Evolutionary conservation across 1,140 invertebrate species (phyloP).

Genomic region (Ceratina japonica): DNA sequence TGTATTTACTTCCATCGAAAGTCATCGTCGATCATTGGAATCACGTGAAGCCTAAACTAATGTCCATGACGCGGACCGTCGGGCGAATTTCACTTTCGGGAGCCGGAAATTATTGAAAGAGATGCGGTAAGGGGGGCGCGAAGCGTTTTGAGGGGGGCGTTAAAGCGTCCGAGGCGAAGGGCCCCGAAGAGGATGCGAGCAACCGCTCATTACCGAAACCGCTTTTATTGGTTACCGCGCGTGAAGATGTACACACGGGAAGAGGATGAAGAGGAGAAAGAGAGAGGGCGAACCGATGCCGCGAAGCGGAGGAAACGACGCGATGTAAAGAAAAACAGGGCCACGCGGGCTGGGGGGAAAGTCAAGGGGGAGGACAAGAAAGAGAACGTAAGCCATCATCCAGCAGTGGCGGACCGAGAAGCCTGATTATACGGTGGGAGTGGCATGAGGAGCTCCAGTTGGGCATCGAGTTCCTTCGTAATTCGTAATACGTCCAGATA

Average conservation of each 20-base stretch:
- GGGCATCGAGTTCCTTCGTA: constrained; percentile 42
- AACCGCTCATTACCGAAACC: constrained; percentile 67
- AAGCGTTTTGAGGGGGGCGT: constrained; percentile 44
- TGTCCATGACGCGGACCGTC: not conserved
- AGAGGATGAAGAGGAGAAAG: not conserved
- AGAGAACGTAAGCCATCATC: constrained; percentile 50
- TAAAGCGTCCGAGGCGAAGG: constrained; percentile 39
- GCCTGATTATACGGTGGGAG: constrained; percentile 52
- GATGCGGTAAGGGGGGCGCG: constrained; percentile 13
- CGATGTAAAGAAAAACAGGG: constrained; percentile 43
- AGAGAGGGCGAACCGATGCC: constrained; percentile 21
- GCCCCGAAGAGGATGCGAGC: constrained; percentile 48
- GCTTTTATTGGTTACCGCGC: constrained; percentile 66
- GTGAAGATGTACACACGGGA: constrained; percentile 56
- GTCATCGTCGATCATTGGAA: not conserved
- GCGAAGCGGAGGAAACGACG: constrained; percentile 54
- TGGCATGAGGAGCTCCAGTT: constrained; percentile 46
- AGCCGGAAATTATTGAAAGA: constrained; percentile 56
- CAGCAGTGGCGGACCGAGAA: constrained; percentile 44
- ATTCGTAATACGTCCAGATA: constrained; percentile 44
- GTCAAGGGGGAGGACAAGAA: constrained; percentile 12
- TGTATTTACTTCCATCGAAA: not conserved
- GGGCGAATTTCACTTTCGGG: constrained; percentile 59
- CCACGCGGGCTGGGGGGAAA: not conserved
- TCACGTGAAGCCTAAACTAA: not conserved